Evolutionary conservation across 2,888 invertebrate species (phyloP), one percentile per base, ranked within the genome.

Genomic region (Lymantria dispar): DNA sequence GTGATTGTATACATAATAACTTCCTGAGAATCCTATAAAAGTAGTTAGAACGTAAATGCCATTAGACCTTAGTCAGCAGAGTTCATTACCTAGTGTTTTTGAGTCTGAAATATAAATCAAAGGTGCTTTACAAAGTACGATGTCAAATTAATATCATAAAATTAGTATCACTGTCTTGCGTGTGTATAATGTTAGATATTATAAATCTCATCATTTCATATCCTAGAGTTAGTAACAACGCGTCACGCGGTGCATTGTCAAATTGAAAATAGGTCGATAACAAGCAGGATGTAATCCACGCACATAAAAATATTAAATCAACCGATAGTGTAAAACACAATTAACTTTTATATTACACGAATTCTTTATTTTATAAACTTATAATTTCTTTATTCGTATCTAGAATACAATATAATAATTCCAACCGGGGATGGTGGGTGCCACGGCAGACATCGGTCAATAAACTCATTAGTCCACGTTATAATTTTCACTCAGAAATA

Each of bases 361-460:
- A 33, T 33, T 8, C 33, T 5, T 45, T 11, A 49, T 22, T 22
- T 22, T 22, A 22, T 22, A 22, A 22, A 22, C 22, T 22, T 43
- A 43, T 14, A 52, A 38, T 51, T 51, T 29, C 11, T 29, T n/a
- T 45, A 45, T 14, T 42, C 48, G 42, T 33, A 39, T 42, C 40
- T 33, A 33, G 10, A 47, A 38, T 43, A 43, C 33, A 54, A 52
- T 47, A 54, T 56, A 60, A 57, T 51, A 11, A 56, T 63, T 68
- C 89, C 60, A 81, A 91, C 91, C 91, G 89, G 91, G 87, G 84
- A 91, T 88, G 87, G 81, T 90, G 80, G 90, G 88, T 83, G 91
- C 91, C 87, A 91, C 84, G 88, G 91, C 85, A 90, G 91, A 91
- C 91, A 91, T 91, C 88, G 80, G 91, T 89, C 88, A 87, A 79